Evolutionary conservation across 2,797 vertebrate species (phyloP), one percentile per base, ranked within the genome.

Genomic region (Smutsia temminckii): DNA sequence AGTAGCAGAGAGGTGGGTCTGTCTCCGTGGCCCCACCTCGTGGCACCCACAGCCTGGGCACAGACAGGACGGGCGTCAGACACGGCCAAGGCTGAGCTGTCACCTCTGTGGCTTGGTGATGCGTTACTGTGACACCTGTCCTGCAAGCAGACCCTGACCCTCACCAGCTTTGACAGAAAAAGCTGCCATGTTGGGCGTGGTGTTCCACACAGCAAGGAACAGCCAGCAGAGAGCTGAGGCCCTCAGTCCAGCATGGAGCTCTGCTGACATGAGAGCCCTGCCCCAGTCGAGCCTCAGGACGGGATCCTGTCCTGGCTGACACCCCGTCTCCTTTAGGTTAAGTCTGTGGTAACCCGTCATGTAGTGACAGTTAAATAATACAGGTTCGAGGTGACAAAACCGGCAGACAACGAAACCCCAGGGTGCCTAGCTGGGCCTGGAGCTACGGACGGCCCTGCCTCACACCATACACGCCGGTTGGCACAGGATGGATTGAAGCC

Each of bases 271-370:
- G 11, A 13, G 37, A 13, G 37, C 12, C 34, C 23, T 4, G 16
- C 77, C 1, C 0, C 25, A 2, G 34, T 0, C 0, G 9, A 40
- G 34, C 25, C 53, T 42, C 57, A 3, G 13, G 3, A 1, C 14
- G 25, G 29, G 49, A 9, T 1, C 3, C 14, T 0, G 0, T 10
- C 42, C 4, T 2, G 6, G 51, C 34, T 32, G 11, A 20, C 25
- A 4, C 64, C 83, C 10, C 10, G 10, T 46, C 46, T 46, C 46
- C 46, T 46, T 46, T 46, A 46, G 46, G 46, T 46, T 10, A 46
- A 10, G 69, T 46, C 14, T 74, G 32, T 14, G 74, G n/a, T 14
- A 13, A 9, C n/a, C 20, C 20, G 13, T 46, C 34, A 14, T 6
- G 7, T 14, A 20, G 32, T 1, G 3, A 3, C 1, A 2, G 53